These are phyloP conservation scores for Megathymus violae DNA, from an alignment of 1,140 invertebrate genomes.

Conservation along the genomic window DNA sequence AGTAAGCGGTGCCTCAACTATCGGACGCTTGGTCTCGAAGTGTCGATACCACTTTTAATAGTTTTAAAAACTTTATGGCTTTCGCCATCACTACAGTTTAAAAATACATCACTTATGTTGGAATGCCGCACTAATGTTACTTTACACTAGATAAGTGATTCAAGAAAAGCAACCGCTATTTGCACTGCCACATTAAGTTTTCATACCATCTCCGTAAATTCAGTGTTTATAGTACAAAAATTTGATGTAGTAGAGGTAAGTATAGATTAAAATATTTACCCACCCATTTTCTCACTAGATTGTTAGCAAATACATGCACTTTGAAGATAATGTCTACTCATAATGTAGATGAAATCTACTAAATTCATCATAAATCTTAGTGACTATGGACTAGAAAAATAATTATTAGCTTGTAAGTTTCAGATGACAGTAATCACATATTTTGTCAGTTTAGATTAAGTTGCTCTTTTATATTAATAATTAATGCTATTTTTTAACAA, in stretches of 20 bases:
- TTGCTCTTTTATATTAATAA: conserved; percentile 44
- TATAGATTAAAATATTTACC: conserved; percentile 59
- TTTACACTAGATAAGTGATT: conserved; percentile 8
- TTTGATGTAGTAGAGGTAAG: conserved; percentile 70
- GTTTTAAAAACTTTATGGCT: conserved; percentile 8
- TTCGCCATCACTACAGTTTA: not conserved
- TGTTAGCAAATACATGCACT: conserved; percentile 50
- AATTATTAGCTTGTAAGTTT: conserved; percentile 63
- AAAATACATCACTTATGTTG: conserved; percentile 2
- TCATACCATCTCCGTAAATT: conserved; percentile 11
- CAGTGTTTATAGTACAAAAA: conserved; percentile 75
- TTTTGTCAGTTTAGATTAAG: conserved; percentile 59
- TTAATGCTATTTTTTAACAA: conserved; percentile 55
- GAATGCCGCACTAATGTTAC: conserved; percentile 11
- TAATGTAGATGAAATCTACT: conserved; percentile 77
- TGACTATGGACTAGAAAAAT: conserved; percentile 60
- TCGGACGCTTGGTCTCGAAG: conserved; percentile 10
- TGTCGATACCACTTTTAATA: conserved; percentile 18
- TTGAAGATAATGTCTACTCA: conserved; percentile 36
- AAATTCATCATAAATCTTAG: conserved; percentile 58
- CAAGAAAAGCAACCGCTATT: conserved; percentile 22
- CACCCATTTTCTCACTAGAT: conserved; percentile 61
- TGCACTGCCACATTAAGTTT: conserved; percentile 37
- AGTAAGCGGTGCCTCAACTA: conserved; percentile 54
- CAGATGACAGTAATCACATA: conserved; percentile 56